Conservation (phyloP, 2,888 invertebrate genomes). For the Quadriops clusia region DNA sequence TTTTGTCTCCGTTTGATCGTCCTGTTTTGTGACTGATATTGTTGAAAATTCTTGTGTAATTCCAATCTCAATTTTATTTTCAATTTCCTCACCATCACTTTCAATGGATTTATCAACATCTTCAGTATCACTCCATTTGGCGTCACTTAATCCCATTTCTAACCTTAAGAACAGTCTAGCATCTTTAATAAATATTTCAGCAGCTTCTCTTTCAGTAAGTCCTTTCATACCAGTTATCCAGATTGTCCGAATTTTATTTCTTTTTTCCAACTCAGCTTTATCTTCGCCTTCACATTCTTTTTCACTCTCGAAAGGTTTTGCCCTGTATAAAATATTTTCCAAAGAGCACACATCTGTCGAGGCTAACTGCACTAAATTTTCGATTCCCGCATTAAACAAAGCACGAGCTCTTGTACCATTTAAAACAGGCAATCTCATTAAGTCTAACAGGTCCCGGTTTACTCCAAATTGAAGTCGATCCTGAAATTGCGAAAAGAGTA, state of each 20-base stretch:
- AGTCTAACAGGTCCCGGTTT: constrained; percentile 80
- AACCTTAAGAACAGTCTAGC: constrained; percentile 60
- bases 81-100: constrained; percentile 1
- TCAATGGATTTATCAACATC: constrained; percentile 2
- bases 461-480: constrained; percentile 90
- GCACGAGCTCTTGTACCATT: constrained; percentile 77
- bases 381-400: constrained; percentile 70
- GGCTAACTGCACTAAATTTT: constrained; percentile 67
- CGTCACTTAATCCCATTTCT: constrained; percentile 60
- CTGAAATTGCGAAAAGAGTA: constrained; percentile 86
- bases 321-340: constrained; percentile 64
- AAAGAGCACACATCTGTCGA: constrained; percentile 54
- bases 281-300: constrained; percentile 63
- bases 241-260: constrained; percentile 57
- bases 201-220: constrained; percentile 71
- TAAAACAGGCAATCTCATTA: constrained; percentile 72
- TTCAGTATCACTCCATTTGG: constrained; percentile 50
- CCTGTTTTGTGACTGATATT: too few species aligned
- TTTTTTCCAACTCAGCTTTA: constrained; percentile 48
- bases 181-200: constrained; percentile 62
- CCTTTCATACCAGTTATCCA: constrained; percentile 73
- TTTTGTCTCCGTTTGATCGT: too few species aligned
- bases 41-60: too few species aligned
- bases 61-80: constrained; percentile 3
- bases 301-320: constrained; percentile 75